These are phyloP conservation scores for Sphaerophoria rueppellii DNA, from an alignment of 2,888 invertebrate genomes.

Conservation along the genomic window DNA sequence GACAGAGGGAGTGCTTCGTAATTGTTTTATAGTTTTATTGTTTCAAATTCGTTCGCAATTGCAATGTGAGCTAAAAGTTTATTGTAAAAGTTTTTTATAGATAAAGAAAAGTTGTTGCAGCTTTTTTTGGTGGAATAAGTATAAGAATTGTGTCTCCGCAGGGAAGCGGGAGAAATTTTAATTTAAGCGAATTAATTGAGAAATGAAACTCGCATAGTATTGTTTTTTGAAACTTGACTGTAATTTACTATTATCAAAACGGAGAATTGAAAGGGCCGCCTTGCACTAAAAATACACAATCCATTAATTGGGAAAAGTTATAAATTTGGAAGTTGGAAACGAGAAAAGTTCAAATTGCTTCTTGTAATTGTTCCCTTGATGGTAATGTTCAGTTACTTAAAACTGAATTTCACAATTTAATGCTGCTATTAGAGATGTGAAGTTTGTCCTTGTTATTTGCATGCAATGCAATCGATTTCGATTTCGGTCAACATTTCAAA, in stretches of 20 bases:
- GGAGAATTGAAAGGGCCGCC: not conserved
- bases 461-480: too few species aligned
- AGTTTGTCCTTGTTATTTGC: too few species aligned
- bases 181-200: conserved; percentile 48
- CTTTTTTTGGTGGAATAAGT: conserved; percentile 34
- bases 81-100: conserved; percentile 58
- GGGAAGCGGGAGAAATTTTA: conserved; percentile 45
- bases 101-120: not conserved
- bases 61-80: conserved; percentile 46
- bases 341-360: not conserved
- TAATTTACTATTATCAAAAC: not conserved
- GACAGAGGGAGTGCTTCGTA: conserved; percentile 15
- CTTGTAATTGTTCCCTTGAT: not conserved
- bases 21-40: conserved; percentile 69
- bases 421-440: too few species aligned
- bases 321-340: not conserved
- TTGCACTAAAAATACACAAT: not conserved
- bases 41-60: conserved; percentile 44
- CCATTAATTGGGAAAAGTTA: not conserved
- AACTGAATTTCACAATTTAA: too few species aligned
- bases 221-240: conserved; percentile 2
- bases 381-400: not conserved
- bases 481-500: too few species aligned
- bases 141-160: conserved; percentile 36
- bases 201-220: conserved; percentile 5